Percentiles rank a stretch among this genome's conserved stretches.
phyloP scores from a whole-genome alignment of 2,113 vertebrate species.

The Corynorhinus townsendii region DNA sequence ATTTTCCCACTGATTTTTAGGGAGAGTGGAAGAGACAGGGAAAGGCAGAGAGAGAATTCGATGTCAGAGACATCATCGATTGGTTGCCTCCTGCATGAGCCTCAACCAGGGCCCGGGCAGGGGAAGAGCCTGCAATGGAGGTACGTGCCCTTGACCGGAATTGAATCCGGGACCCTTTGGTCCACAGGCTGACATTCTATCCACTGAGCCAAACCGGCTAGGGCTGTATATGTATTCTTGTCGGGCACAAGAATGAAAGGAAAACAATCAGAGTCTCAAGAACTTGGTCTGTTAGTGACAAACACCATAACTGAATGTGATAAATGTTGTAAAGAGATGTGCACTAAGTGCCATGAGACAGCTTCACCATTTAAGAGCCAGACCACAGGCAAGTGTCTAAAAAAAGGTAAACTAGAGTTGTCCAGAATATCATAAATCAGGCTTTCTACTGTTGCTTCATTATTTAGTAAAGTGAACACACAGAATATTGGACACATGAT shows the following conservation, averaged over 20 bases:
- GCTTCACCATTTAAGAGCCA: not conserved
- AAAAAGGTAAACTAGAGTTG: not conserved
- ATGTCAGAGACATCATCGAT: too few relatives aligned
- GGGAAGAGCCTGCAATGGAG: too few relatives aligned
- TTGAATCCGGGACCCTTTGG: too few relatives aligned
- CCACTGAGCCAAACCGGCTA: too few relatives aligned
- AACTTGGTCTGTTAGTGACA: not conserved
- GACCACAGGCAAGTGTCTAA: not conserved
- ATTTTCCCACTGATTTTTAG: too few relatives aligned
- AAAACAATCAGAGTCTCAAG: not conserved
- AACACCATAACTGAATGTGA: not conserved
- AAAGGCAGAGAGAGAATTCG: too few relatives aligned
- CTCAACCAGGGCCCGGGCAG: too few relatives aligned
- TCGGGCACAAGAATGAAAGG: not conserved
- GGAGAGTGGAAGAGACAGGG: too few relatives aligned
- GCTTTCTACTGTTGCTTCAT: not conserved
- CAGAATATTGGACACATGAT: not conserved
- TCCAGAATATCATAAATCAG: not conserved
- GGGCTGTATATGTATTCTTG: too few relatives aligned
- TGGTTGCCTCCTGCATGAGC: too few relatives aligned
- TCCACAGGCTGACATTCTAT: too few relatives aligned
- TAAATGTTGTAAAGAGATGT: not conserved
- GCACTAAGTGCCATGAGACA: not conserved
- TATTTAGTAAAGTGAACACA: not conserved
- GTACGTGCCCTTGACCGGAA: too few relatives aligned